Base-by-base conservation (phyloP, 2,888 invertebrate species). In the Anodontia alba region DNA sequence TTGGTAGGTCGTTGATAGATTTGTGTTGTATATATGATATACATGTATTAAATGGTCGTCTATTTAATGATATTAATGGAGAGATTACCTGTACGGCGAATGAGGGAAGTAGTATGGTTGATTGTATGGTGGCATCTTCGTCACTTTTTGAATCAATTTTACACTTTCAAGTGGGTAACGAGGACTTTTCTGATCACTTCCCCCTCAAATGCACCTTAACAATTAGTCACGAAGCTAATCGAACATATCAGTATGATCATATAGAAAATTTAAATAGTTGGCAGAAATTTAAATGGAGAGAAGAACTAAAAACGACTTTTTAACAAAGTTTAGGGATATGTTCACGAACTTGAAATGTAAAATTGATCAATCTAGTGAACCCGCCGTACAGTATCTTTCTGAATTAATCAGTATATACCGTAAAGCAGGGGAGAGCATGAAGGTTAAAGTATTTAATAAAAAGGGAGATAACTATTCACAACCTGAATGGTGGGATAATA, bases 41-140 rank as follows among this genome's bases (percentile, higher is more conserved):
- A 8, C 74, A 74, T 49, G 67, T 67, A 15, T 43, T 74, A 20
- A 74, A 76, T 43, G 76, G 76, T 0, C 33, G 76, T 7, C 23
- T 62, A 29, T 43, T 33, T 42, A 46, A 43, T 29, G 74, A 74
- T 49, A 36, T 31, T 3, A 20, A 20, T 31, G 74, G 74, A 7
- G 26, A 74, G 10, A 49, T 46, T 46, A 74, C 74, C 12, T 74
- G 74, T 36, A n/a, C 42, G n/a, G 49, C 74, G 29, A 67, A 33
- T 74, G 17, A 49, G 20, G 74, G 76, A 0, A n/a, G 46, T 42
- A 76, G 76, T 46, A 29, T 76, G 29, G 57, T 76, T 1, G 76
- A 76, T 38, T 76, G 70, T 46, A 70, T 70, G 26, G 46, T 71
- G 8, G 54, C 76, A 17, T 76, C 69, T 23, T 76, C 70, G 33